These are phyloP conservation scores for Acromyrmex heyeri DNA, from an alignment of 1,140 invertebrate genomes.

Conservation along the genomic window DNA sequence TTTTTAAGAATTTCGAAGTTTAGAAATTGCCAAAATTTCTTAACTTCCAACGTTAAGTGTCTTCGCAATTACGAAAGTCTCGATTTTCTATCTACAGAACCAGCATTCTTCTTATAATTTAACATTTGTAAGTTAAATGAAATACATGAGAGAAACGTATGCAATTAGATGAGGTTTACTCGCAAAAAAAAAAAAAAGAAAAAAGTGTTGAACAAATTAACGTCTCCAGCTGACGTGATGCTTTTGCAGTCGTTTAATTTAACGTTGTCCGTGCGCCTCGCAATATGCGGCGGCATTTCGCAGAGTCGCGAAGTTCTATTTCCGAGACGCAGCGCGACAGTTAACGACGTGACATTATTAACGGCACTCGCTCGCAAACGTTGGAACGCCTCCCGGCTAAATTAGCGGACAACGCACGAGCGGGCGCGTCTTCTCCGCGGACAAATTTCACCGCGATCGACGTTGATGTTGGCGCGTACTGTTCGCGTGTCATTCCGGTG, in stretches of 20 bases:
- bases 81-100: background rate
- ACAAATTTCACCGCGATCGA: conserved; percentile 62
- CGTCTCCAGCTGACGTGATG: background rate
- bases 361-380: conserved; percentile 65
- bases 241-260: conserved; percentile 51
- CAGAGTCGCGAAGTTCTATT: conserved; percentile 63
- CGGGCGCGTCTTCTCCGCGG: conserved; percentile 64
- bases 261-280: conserved; percentile 33
- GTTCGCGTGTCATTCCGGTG: background rate
- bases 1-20: background rate
- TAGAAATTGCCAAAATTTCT: background rate
- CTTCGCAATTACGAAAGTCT: background rate
- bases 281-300: conserved; percentile 63
- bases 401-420: conserved; percentile 70
- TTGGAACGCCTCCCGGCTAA: conserved; percentile 70
- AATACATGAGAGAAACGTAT: background rate
- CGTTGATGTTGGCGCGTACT: conserved; percentile 1
- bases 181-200: background rate
- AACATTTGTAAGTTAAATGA: background rate
- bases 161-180: conserved; percentile 18
- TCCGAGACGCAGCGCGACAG: conserved; percentile 56
- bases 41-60: background rate
- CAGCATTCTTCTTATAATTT: background rate
- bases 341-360: conserved; percentile 74
- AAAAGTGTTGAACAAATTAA: conserved; percentile 41